Evolutionary conservation across 2,113 vertebrate species (phyloP).

Genomic region (Salvelinus sp.): DNA sequence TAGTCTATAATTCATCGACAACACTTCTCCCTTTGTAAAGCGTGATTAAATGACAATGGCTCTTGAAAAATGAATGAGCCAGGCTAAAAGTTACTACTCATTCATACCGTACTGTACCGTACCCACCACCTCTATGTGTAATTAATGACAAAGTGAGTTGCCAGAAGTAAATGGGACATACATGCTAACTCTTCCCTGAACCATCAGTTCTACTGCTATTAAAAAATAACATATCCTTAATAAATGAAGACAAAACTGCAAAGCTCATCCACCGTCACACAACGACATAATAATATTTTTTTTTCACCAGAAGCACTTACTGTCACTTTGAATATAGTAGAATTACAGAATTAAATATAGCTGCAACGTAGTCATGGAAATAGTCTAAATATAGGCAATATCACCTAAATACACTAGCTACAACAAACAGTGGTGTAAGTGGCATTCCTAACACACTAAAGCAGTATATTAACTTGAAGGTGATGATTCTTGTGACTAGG

Average conservation of each 20-base stretch:
- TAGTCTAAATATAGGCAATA: constrained; percentile 4
- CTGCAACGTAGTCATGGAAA: constrained; percentile 26
- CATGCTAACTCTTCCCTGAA: constrained; percentile 57
- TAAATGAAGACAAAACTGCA: constrained; percentile 59
- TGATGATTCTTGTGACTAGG: background rate
- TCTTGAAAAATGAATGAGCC: constrained; percentile 65
- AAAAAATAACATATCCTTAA: constrained; percentile 52
- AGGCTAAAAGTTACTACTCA: constrained; percentile 62
- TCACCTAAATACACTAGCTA: constrained; percentile 14
- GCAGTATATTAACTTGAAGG: background rate
- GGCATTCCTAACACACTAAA: background rate
- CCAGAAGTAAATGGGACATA: constrained; percentile 61
- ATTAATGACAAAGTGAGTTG: constrained; percentile 61
- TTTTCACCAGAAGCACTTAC: constrained; percentile 47
- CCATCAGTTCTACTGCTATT: constrained; percentile 47
- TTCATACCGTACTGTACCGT: background rate
- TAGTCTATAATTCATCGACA: constrained; percentile 62
- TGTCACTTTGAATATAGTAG: constrained; percentile 43
- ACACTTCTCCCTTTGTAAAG: constrained; percentile 50
- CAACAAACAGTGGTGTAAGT: background rate
- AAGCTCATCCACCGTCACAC: constrained; percentile 46
- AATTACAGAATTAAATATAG: constrained; percentile 37
- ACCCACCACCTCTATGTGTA: constrained; percentile 57
- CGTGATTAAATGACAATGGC: constrained; percentile 57
- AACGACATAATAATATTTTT: constrained; percentile 50